Evolutionary conservation across 2,113 vertebrate genomes (phyloP), one percentile per base, ranked within the genome.

Genomic region (Ivindomyrus marchei): DNA sequence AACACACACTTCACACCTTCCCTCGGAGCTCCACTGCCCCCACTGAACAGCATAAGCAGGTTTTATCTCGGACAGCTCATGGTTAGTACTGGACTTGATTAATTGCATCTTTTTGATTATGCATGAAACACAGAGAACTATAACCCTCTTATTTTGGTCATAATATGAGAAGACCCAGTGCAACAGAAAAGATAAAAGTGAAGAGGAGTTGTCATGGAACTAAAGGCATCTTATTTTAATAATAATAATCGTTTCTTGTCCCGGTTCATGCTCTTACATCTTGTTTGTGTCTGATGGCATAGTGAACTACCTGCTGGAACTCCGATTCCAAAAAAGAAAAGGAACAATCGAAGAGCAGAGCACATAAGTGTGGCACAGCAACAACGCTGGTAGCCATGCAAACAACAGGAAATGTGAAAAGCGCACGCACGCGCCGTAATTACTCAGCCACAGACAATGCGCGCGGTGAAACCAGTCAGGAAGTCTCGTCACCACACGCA

Each of bases 371-470:
- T 53, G 50, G 39, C 88, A 74, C 21, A 4, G 19, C 19, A 83
- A 10, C 74, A 56, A n/a, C 3, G 46, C 86, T 21, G 47, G 86
- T 15, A 21, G 62, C 24, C 49, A 31, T 83, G 27, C 19, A 42
- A 89, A 89, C 39, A 52, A 89, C 77, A 52, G 46, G 70, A 83
- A 89, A 53, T 27, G 19, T 42, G 45, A 66, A 52, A 27, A 11
- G 62, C 10, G 7, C n/a, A 31, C 15, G 15, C 21, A 49, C 6
- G n/a, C n/a, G 3, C 88, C 88, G 49, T 24, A 50, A 89, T 77
- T 56, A 42, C 85, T 86, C 89, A 92, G 92, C 90, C 91, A 0
- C 15, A 90, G 74, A 91, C 88, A 89, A 91, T 83, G 88, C 88
- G 17, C 52, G 89, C 27, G n/a, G 47, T 3, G 21, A 87, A 53